Percentiles rank a stretch among this genome's conserved stretches.
phyloP scores from a whole-genome alignment of 2,888 invertebrate species.

The Ryuthela nishihirai region DNA sequence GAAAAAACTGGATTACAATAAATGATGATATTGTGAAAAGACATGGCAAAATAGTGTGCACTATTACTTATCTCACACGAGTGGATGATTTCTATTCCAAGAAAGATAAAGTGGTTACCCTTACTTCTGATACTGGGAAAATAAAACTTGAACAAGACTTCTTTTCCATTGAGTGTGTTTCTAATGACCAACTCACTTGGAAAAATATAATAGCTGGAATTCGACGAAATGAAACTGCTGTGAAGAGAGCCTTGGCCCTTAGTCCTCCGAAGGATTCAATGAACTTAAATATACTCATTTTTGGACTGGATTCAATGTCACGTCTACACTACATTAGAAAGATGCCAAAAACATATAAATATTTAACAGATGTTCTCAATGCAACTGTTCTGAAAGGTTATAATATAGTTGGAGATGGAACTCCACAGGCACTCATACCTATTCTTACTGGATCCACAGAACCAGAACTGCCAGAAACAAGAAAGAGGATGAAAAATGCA shows the following conservation, averaged over 20 bases:
- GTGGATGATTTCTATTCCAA: conserved; percentile 42
- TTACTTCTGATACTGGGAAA: conserved; percentile 38
- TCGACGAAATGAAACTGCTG: conserved; percentile 53
- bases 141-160: conserved; percentile 45
- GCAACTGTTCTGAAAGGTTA: conserved; percentile 67
- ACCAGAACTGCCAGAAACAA: conserved; percentile 79
- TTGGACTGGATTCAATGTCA: conserved; percentile 85
- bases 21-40: conserved; percentile 11
- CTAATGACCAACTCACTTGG: conserved; percentile 56
- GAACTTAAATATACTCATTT: conserved; percentile 70
- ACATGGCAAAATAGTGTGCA: conserved; percentile 20
- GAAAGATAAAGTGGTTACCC: conserved; percentile 32
- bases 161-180: conserved; percentile 47
- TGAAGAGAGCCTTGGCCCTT: conserved; percentile 53
- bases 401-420: conserved; percentile 77
- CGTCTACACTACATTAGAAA: conserved; percentile 74
- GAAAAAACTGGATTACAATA: conserved; percentile 2
- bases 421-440: conserved; percentile 68
- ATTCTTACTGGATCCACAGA: conserved; percentile 75
- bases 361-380: conserved; percentile 60
- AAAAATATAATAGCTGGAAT: conserved; percentile 64
- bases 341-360: conserved; percentile 67
- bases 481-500: conserved; percentile 63
- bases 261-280: conserved; percentile 54
- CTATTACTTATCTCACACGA: conserved; percentile 39